phyloP scores from a whole-genome alignment of 1,140 invertebrate genomes.

The Elymnias hypermnestra region DNA sequence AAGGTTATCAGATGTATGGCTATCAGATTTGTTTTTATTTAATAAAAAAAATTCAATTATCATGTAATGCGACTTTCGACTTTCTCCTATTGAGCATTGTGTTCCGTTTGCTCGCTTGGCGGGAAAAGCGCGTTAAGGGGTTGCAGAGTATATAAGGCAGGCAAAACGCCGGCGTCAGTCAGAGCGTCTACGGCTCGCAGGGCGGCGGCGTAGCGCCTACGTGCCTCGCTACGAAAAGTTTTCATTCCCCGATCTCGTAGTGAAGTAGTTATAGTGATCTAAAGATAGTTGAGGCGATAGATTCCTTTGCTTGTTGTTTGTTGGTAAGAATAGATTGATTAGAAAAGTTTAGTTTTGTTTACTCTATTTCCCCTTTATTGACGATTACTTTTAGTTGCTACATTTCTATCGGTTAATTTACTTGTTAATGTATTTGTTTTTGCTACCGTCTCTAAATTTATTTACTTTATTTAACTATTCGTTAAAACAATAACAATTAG shows the following conservation, averaged over 20 bases:
- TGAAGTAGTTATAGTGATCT: slow-evolving; percentile 18
- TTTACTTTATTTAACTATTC: too few relatives aligned
- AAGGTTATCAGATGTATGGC: too few relatives aligned
- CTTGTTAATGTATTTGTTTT: too few relatives aligned
- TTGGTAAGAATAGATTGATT: slow-evolving; percentile 26
- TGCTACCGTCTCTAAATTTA: too few relatives aligned
- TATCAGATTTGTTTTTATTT: too few relatives aligned
- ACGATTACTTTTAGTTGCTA: not conserved
- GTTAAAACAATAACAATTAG: too few relatives aligned
- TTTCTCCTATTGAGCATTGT: too few relatives aligned
- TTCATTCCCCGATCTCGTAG: slow-evolving; percentile 18
- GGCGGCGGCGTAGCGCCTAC: slow-evolving; percentile 27
- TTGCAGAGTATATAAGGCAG: slow-evolving; percentile 41
- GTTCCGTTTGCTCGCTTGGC: slow-evolving; percentile 25
- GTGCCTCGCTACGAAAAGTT: slow-evolving; percentile 39
- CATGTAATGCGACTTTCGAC: too few relatives aligned
- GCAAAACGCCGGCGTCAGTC: slow-evolving; percentile 29
- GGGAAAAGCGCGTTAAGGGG: slow-evolving; percentile 36
- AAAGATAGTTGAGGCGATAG: slow-evolving; percentile 14
- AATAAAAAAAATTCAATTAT: too few relatives aligned
- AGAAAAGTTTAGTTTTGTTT: slow-evolving; percentile 5
- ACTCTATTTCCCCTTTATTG: not conserved
- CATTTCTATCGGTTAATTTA: not conserved
- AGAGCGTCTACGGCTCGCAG: slow-evolving; percentile 40
- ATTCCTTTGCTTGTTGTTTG: slow-evolving; percentile 20